phyloP scores from a whole-genome alignment of 2,113 vertebrate species.

The Bambusicola thoracicus region DNA sequence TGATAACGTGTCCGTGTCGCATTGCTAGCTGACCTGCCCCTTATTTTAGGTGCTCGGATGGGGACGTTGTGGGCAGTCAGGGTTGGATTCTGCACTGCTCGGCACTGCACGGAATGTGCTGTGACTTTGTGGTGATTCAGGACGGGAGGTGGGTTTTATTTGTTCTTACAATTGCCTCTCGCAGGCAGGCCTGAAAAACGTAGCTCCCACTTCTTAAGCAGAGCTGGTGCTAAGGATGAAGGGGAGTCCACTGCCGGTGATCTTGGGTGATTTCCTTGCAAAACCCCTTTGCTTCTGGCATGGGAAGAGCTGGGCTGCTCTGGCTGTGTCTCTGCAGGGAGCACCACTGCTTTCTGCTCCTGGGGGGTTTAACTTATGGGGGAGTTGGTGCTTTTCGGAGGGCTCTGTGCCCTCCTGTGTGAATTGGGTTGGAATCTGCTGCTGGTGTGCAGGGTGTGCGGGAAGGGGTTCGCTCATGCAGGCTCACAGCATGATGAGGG shows the following conservation, averaged over 20 bases:
- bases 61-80: neutral
- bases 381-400: neutral
- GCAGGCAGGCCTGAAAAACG: neutral
- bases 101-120: fast-evolving
- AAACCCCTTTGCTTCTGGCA: neutral
- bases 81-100: neutral
- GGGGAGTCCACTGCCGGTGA: neutral
- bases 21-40: neutral
- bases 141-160: neutral
- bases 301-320: neutral
- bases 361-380: fast-evolving
- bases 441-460: neutral
- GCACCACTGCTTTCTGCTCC: neutral
- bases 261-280: neutral
- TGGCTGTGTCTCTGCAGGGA: neutral
- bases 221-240: neutral
- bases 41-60: neutral
- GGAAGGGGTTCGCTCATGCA: neutral
- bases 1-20: fast-evolving
- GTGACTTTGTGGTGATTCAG: neutral
- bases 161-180: neutral
- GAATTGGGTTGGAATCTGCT: neutral
- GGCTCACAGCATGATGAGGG: neutral
- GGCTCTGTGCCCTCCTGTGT: fast-evolving
- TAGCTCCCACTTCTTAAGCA: neutral